These are phyloP conservation scores for Drosophila ezoana DNA, from an alignment of 2,888 invertebrate species.

Conservation along the genomic window DNA sequence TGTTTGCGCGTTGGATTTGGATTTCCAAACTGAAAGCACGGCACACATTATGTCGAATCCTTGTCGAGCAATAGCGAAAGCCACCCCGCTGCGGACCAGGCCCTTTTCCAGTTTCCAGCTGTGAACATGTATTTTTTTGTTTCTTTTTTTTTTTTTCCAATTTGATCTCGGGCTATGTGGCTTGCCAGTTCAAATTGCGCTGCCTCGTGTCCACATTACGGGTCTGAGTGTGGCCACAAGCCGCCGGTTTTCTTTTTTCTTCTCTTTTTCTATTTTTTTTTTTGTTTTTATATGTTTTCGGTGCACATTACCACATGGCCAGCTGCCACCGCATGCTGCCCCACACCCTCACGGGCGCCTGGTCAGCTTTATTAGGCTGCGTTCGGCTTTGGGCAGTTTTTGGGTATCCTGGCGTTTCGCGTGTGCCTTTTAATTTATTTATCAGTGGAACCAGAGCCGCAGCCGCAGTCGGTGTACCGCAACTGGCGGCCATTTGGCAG, in stretches of 20 bases:
- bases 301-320: constrained; percentile 9
- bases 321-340: constrained; percentile 43
- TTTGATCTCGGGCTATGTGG: constrained; percentile 42
- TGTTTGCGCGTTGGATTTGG: background rate
- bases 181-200: constrained; percentile 21
- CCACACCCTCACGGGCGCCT: constrained; percentile 18
- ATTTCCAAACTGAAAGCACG: constrained; percentile 7
- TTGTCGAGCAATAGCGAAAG: background rate
- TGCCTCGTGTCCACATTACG: constrained; percentile 24
- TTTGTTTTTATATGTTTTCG: background rate
- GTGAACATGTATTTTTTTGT: background rate
- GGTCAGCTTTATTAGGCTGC: constrained; percentile 74
- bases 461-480: constrained; percentile 24
- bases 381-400: constrained; percentile 50
- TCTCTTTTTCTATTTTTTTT: background rate
- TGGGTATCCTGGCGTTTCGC: constrained; percentile 65
- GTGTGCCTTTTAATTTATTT: constrained; percentile 79
- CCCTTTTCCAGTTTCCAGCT: constrained; percentile 1
- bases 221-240: constrained; percentile 49
- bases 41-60: constrained; percentile 12
- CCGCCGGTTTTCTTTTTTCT: constrained; percentile 37
- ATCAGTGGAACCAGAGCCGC: constrained; percentile 46
- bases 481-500: constrained; percentile 43
- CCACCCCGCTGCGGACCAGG: background rate
- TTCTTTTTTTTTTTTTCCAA: constrained; percentile 45